Base-by-base conservation (phyloP, 1,140 invertebrate genomes). In the Diploscapter pachys region DNA sequence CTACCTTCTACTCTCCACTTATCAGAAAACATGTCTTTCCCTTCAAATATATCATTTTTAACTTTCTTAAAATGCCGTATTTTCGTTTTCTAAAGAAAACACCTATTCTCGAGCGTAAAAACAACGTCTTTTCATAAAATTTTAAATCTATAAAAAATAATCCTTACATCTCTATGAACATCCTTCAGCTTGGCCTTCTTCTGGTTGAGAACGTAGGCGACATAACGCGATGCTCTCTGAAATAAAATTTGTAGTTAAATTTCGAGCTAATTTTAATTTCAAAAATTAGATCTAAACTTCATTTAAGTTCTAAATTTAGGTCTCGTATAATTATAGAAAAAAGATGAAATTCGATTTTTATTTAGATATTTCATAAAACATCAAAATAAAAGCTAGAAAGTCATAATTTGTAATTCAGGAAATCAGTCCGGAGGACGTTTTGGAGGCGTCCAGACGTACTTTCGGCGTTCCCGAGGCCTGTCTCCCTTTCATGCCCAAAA, bases 401-500 rank as follows among this genome's bases (percentile, higher is more conserved):
- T 31, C 31, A 31, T 31, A 31, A 31, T 31, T 31, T 31, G 0
- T 31, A 31, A 31, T 31, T 31, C 31, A 31, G 31, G 31, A 61
- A 49, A 64, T 50, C 48, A 31, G 8, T 8, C 6, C 5, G 5
- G 3, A 65, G 53, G 5, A 9, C 31, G 57, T 31, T 63, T 64
- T 49, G 59, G 85, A 84, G 84, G 81, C 83, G 83, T 50, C 78
- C 83, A 74, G 85, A 85, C n/a, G 84, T 85, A 63, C 82, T 65
- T 9, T 83, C 75, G 57, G 71, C 74, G 66, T 80, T 80, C 50
- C 64, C 62, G 56, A 59, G 69, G 13, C 70, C 51, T 71, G 76
- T 65, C 11, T 80, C 55, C 66, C 74, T 70, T 72, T 73, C 79
- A 52, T 76, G 72, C 52, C 75, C 72, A 49, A 55, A 76, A 65